Percentiles rank a stretch among this genome's conserved stretches.
Evolutionary conservation across 1,140 invertebrate species (phyloP).

Genomic region (Diprion similis): DNA sequence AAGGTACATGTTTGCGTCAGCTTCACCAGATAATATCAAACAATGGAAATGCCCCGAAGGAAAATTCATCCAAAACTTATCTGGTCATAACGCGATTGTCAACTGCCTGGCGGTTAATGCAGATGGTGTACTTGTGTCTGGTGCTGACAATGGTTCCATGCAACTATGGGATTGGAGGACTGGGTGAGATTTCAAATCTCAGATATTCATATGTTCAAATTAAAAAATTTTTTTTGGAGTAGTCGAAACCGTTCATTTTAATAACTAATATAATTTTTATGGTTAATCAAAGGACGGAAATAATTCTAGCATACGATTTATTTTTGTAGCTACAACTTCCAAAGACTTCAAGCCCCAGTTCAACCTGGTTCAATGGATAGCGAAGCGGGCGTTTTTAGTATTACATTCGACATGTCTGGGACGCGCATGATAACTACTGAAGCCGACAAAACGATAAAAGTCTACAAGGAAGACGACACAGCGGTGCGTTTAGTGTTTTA

Average conservation of each 20-base stretch:
- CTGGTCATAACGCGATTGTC: constrained; percentile 97
- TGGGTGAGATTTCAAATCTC: constrained; percentile 64
- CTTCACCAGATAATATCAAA: constrained; percentile 98
- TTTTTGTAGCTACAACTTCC: constrained; percentile 84
- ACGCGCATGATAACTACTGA: constrained; percentile 94
- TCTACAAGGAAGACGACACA: constrained; percentile 97
- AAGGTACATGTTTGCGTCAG: constrained; percentile 96
- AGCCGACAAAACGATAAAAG: constrained; percentile 99
- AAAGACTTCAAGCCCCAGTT: constrained; percentile 88
- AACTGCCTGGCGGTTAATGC: constrained; percentile 95
- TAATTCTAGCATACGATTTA: constrained; percentile 10
- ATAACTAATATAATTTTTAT: neutral
- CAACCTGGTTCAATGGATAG: constrained; percentile 99
- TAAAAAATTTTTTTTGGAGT: neutral
- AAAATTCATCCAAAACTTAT: constrained; percentile 97
- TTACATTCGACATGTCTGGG: constrained; percentile 94
- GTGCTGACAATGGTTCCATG: constrained; percentile 98
- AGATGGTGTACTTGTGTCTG: constrained; percentile 96
- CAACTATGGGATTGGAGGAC: constrained; percentile 99
- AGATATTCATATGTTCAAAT: constrained; percentile 3
- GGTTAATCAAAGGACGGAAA: neutral
- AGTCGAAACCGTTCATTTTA: too few species aligned
- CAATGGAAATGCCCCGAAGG: constrained; percentile 99
- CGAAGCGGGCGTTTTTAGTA: constrained; percentile 96
- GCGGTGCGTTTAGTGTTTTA: constrained; percentile 68